Base-by-base conservation (phyloP, 2,797 vertebrate genomes). In the Malurus splendens region DNA sequence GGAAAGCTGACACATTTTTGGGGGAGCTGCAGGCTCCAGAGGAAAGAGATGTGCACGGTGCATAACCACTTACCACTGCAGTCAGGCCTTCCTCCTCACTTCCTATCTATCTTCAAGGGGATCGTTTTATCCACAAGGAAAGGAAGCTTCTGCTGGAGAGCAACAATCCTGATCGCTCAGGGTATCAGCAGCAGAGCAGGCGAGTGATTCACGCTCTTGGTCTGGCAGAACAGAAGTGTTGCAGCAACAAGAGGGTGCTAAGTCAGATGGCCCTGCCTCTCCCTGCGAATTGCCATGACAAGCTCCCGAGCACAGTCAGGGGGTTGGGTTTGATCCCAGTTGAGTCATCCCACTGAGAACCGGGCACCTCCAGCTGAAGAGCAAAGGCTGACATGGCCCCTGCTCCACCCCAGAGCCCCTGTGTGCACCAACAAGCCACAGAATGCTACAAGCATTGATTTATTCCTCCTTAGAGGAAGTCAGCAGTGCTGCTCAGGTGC, bases 341-440 rank as follows among this genome's bases (percentile, higher is more conserved):
- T 4, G n/a, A 80, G 50, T 41, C 80, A 77, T 3, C 33, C 36
- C 41, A 5, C 14, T 3, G n/a, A 2, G 5, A 74, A 23, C 14
- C 2, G 61, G 50, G 42, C n/a, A 42, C 9, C 19, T 62, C 14
- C 15, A 9, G 38, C 50, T 25, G 20, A 36, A 15, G 12, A 9
- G 16, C 1, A 1, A 44, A 50, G 47, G 62, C 12, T 50, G 32
- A 27, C 28, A 13, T 0, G 3, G 41, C 30, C 74, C 32, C 67
- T 27, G 41, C 22, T 59, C 16, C 32, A 48, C 22, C 14, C 23
- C 51, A 22, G 45, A 77, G 65, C 45, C 27, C 27, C 70, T 0
- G 0, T 0, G 2, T 10, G 16, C 33, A 22, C 30, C 45, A 52
- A 28, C 2, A 22, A 28, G 42, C 36, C 45, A 24, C 0, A 1